These are phyloP conservation scores for Meloidogyne exigua DNA, from an alignment of 1,140 invertebrate genomes.

Conservation along the genomic window DNA sequence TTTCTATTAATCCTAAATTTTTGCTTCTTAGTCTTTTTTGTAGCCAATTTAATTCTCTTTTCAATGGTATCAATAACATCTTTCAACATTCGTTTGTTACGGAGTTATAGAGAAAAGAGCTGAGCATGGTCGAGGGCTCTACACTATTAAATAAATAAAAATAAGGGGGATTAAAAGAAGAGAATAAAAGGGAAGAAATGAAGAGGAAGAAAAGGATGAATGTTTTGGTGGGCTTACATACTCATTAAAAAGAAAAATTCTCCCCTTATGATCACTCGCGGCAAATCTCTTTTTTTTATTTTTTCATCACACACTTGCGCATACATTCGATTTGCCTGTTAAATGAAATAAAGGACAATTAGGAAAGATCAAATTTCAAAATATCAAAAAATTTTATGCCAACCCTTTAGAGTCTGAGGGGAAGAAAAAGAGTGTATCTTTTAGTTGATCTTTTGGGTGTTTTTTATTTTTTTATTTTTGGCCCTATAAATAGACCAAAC, in stretches of 20 bases:
- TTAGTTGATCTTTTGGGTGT: neutral
- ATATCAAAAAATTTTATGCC: too few relatives aligned
- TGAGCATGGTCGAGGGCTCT: neutral
- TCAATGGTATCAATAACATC: neutral
- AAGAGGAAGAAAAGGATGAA: neutral
- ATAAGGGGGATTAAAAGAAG: neutral
- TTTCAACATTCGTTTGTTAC: neutral
- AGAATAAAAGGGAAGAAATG: neutral
- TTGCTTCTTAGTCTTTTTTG: neutral
- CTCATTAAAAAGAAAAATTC: neutral
- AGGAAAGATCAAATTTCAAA: too few relatives aligned
- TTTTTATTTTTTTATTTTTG: neutral
- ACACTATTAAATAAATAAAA: neutral
- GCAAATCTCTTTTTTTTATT: neutral
- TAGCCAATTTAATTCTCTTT: neutral
- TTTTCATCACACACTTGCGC: neutral
- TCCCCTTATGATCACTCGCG: slow-evolving; percentile 3
- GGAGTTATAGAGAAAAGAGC: too few relatives aligned
- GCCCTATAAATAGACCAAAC: neutral
- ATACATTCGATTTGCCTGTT: too few relatives aligned
- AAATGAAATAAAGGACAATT: neutral
- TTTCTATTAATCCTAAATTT: too few relatives aligned
- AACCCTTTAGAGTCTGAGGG: too few relatives aligned
- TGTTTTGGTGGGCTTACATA: neutral
- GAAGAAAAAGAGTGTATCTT: neutral